Base-by-base conservation (phyloP, 1,140 invertebrate species). In the Popillia japonica region DNA sequence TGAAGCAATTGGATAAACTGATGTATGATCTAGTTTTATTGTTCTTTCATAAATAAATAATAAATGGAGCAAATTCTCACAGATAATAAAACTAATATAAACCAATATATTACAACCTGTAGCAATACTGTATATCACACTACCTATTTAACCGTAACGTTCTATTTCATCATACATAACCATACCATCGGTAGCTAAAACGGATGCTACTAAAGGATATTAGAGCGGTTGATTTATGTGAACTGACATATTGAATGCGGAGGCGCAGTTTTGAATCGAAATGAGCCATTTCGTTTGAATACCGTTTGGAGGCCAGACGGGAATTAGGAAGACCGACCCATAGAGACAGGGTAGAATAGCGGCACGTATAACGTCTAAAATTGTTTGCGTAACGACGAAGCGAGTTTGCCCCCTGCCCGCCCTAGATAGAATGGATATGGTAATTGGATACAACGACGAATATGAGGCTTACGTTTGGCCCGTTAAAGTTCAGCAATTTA, bases 271-370 rank as follows among this genome's bases (percentile, higher is more conserved):
- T 68, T 68, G 61, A 68, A 68, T 68, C 10, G 61, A 68, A 68
- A 68, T 68, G 61, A 68, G 61, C 61, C 61, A 68, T 68, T 68
- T 68, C 61, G 61, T 68, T 68, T 68, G 61, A 68, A 68, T 34
- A 34, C 61, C 61, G 61, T 68, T 11, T 11, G 2, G 61, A 23
- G 11, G 61, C 61, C 17, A 23, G 22, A 68, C 61, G 20, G 61
- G 61, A 27, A 27, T 27, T 68, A 34, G 61, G 22, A 48, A 8
- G 22, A 23, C 20, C 10, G 4, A 68, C 8, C 20, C 22, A 34
- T 44, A 61, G 61, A 68, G 61, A 22, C 8, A 10, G 61, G 20
- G 17, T 4, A 68, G 48, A 27, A 27, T 22, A 10, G 27, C 27
- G 3, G 22, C 61, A 4, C 61, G 61, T 68, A 17, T 8, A 68